Percentiles rank a stretch among this genome's conserved stretches.
Evolutionary conservation across 2,888 invertebrate genomes (phyloP).

Genomic region (Phyllotreta striolata): DNA sequence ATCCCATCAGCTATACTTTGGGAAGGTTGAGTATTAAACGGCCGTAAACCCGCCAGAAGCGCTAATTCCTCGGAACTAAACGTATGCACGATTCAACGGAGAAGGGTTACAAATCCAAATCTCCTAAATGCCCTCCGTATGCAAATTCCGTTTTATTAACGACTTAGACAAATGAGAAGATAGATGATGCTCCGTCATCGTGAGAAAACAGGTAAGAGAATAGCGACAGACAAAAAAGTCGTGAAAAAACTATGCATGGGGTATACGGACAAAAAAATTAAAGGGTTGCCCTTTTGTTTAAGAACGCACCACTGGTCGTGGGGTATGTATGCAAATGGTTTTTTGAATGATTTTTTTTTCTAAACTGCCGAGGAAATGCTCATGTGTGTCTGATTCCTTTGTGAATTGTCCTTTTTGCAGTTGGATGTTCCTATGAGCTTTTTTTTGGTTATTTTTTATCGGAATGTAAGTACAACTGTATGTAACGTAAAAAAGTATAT

Average conservation of each 20-base stretch:
- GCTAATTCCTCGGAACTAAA: constrained; percentile 29
- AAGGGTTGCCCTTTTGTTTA: constrained; percentile 42
- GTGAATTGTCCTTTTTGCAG: constrained; percentile 31
- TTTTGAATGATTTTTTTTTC: constrained; percentile 23
- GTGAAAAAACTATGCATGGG: constrained; percentile 40
- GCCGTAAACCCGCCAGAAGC: too few relatives aligned
- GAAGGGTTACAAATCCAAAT: constrained; percentile 30
- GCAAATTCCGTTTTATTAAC: constrained; percentile 42
- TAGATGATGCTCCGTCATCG: constrained; percentile 41
- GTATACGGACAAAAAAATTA: constrained; percentile 39
- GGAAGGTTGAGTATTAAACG: too few relatives aligned
- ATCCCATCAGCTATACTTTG: too few relatives aligned
- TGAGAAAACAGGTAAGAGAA: constrained; percentile 43
- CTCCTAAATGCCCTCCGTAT: constrained; percentile 28
- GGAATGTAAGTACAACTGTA: constrained; percentile 1
- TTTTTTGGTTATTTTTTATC: constrained; percentile 26
- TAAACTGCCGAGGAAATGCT: constrained; percentile 18
- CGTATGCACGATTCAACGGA: constrained; percentile 29
- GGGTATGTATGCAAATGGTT: constrained; percentile 40
- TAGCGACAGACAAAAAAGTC: constrained; percentile 34
- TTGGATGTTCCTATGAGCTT: too few relatives aligned
- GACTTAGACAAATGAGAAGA: constrained; percentile 43
- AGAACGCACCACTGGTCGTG: constrained; percentile 36
- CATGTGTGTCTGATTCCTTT: constrained; percentile 25
- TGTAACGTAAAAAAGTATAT: too few relatives aligned